phyloP scores from a whole-genome alignment of 2,113 vertebrate species.

The Furnarius figulus region DNA sequence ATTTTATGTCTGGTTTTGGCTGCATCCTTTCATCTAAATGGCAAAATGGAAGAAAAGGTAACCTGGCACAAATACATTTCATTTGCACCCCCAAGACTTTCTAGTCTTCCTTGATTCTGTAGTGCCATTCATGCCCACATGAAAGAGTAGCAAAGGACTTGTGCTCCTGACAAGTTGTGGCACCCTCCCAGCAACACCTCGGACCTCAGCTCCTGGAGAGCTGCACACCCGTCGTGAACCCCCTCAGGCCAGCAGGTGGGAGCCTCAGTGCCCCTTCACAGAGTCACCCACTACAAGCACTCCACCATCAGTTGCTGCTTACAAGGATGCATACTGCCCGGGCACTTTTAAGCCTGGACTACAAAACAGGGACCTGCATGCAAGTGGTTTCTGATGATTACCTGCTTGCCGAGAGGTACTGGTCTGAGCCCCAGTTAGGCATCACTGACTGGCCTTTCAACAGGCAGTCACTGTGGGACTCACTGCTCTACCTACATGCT shows the following conservation, averaged over 20 bases:
- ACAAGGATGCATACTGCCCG: fast-evolving
- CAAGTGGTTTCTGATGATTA: not conserved
- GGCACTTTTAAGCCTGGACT: not conserved
- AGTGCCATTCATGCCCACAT: not conserved
- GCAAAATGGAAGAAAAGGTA: not conserved
- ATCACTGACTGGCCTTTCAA: not conserved
- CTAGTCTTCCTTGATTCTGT: not conserved
- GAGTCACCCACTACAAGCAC: not conserved
- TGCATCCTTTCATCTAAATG: not conserved
- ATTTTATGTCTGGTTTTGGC: not conserved
- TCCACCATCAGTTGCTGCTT: not conserved
- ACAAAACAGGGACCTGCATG: not conserved
- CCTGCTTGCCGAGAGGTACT: not conserved
- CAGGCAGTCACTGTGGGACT: not conserved
- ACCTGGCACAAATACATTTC: not conserved
- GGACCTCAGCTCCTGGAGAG: not conserved
- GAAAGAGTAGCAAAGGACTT: not conserved
- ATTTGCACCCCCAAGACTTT: not conserved
- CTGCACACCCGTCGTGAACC: not conserved
- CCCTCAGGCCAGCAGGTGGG: not conserved
- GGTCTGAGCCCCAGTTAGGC: not conserved
- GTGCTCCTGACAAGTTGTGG: not conserved
- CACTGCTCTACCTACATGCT: not conserved
- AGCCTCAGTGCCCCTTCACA: not conserved
- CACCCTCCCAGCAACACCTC: not conserved